Evolutionary conservation across 2,797 vertebrate genomes (phyloP), one percentile per base, ranked within the genome.

Genomic region (Epinephelus coioides): DNA sequence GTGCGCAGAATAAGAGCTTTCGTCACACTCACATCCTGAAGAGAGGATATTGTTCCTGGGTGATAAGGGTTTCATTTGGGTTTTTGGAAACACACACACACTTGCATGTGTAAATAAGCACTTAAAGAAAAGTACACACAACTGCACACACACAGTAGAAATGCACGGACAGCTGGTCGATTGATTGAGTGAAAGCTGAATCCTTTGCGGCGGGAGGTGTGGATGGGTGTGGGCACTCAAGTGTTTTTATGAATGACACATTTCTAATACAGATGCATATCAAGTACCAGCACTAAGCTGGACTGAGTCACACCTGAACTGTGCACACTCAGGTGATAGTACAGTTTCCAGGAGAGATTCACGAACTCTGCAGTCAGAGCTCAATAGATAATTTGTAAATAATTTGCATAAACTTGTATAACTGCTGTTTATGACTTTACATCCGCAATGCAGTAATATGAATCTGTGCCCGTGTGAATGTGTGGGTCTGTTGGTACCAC

Each of bases 141-240:
- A 4, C 17, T 44, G 30, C 56, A 60, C 27, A 59, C 51, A 60
- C 49, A 55, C 40, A 72, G 59, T 57, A 30, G 68, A 89, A 81
- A 63, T 84, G 63, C 79, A 57, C 12, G 3, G 76, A 64, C 76
- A 88, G 82, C 83, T 38, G 64, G 27, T 81, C 59, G 64, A 87
- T 87, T 78, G 74, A 89, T 89, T 70, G 86, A 86, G 73, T 89
- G 88, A 89, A 91, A 91, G 63, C 64, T 85, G 80, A 92, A 73
- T 75, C 85, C 79, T 73, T 21, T 62, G 63, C 43, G 2, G 30
- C 66, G 15, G 10, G 72, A 82, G 69, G 63, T 84, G 70, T 79
- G 47, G 69, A 73, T 63, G 57, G 43, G 18, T 87, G 57, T 71
- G 30, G 47, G 65, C 67, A 21, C 64, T 50, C 40, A 13, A 15